Percentiles rank a stretch among this genome's conserved stretches.
phyloP scores from a whole-genome alignment of 2,888 invertebrate genomes.

The Elysia crispata region DNA sequence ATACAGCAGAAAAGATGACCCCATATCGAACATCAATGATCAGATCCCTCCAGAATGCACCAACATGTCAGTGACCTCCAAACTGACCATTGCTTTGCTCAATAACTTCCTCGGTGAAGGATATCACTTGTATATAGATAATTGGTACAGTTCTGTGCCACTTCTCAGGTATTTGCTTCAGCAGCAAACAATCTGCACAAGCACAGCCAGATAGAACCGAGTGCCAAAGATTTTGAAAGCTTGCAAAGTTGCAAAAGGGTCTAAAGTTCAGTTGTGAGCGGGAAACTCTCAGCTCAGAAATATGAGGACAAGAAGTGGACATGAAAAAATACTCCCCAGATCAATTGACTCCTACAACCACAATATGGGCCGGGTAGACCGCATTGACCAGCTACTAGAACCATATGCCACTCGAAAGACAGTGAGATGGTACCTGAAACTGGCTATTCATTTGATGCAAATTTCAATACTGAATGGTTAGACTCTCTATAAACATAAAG shows the following conservation, averaged over 20 bases:
- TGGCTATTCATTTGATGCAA: not conserved
- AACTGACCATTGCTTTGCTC: constrained; percentile 23
- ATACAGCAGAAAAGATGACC: constrained; percentile 29
- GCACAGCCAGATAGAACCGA: not conserved
- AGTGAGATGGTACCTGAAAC: constrained; percentile 55
- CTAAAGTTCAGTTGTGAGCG: too few species aligned
- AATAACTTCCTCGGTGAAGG: constrained; percentile 12
- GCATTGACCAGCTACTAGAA: constrained; percentile 52
- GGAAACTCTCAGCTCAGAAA: too few species aligned
- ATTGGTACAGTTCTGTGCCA: constrained; percentile 32
- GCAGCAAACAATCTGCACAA: constrained; percentile 17
- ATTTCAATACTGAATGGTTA: not conserved
- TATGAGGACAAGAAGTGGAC: too few species aligned
- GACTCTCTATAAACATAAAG: not conserved
- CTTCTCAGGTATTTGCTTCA: constrained; percentile 1
- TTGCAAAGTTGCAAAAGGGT: too few species aligned
- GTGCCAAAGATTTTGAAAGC: too few species aligned
- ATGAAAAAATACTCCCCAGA: constrained; percentile 28
- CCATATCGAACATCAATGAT: not conserved
- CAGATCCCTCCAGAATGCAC: not conserved
- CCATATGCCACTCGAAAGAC: constrained; percentile 51
- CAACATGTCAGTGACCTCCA: not conserved
- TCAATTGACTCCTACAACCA: constrained; percentile 51
- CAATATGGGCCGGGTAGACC: constrained; percentile 56
- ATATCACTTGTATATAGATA: constrained; percentile 25